phyloP scores from a whole-genome alignment of 92 coral and sea anemone genomes.

The Diadumene lineata region DNA sequence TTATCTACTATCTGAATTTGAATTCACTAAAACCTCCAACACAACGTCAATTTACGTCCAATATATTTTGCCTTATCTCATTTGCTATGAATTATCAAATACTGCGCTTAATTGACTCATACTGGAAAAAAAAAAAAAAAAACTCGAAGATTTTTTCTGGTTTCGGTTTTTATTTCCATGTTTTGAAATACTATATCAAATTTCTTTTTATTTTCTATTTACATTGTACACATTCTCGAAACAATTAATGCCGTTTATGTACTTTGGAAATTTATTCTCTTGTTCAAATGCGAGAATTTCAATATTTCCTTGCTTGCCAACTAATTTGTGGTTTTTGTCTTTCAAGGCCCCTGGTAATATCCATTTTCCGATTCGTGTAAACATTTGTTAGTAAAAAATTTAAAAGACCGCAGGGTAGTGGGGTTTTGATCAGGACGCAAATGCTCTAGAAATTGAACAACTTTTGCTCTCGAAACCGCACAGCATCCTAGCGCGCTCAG shows the following conservation, averaged over 20 bases:
- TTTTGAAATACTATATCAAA: background rate
- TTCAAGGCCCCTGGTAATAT: background rate
- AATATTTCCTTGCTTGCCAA: background rate
- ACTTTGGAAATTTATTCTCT: background rate
- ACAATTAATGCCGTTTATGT: background rate
- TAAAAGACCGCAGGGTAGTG: background rate
- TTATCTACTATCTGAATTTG: slow-evolving; percentile 11
- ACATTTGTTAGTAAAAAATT: background rate
- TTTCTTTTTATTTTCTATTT: background rate
- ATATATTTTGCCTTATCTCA: slow-evolving; percentile 11
- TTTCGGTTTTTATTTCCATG: background rate
- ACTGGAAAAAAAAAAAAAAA: background rate
- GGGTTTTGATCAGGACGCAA: background rate
- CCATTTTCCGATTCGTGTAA: background rate
- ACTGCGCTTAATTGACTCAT: slow-evolving; percentile 12
- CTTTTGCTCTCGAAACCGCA: background rate
- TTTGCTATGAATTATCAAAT: slow-evolving; percentile 4
- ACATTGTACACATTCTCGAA: background rate
- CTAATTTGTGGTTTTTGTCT: slow-evolving; percentile 7
- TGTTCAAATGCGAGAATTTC: background rate
- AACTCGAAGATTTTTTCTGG: background rate
- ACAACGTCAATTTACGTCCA: slow-evolving; percentile 11
- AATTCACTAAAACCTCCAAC: slow-evolving; percentile 11
- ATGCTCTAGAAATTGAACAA: slow-evolving; percentile 7
- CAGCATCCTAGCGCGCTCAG: background rate